A percentile compares a stretch with the other conserved stretches of the same genome.
Conservation (phyloP, 2,797 vertebrate species). For the Enteromius mattozi region DNA sequence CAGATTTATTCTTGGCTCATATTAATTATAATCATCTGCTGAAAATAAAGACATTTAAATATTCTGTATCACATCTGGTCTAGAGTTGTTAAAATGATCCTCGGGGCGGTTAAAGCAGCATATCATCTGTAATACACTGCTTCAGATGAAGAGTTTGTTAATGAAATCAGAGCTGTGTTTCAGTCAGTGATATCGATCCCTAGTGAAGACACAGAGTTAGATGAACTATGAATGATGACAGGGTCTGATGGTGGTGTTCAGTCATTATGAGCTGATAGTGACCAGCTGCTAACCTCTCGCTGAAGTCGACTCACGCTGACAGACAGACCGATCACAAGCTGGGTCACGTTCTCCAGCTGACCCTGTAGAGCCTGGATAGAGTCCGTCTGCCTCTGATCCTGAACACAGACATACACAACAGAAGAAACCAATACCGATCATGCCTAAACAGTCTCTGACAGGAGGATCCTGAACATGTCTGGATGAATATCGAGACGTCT, state of each 20-base stretch:
- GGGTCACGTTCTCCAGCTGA: constrained; percentile 91
- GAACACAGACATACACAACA: constrained; percentile 16
- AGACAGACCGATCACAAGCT: constrained; percentile 89
- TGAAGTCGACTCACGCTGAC: constrained; percentile 85
- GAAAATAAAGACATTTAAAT: too few relatives aligned
- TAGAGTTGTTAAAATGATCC: neutral
- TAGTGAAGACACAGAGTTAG: neutral
- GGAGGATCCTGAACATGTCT: neutral
- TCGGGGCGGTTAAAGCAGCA: neutral
- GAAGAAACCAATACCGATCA: too few relatives aligned
- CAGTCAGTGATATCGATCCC: too few relatives aligned
- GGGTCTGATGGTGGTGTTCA: neutral
- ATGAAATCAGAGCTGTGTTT: neutral
- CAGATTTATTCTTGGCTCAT: too few relatives aligned
- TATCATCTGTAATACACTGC: neutral
- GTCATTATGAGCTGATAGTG: neutral
- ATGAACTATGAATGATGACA: neutral
- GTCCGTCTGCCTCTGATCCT: constrained; percentile 97
- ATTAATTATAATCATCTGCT: too few relatives aligned
- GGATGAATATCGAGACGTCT: neutral
- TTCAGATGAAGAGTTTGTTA: neutral
- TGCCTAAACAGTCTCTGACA: neutral
- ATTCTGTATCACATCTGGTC: too few relatives aligned
- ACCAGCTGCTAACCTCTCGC: constrained; percentile 80
- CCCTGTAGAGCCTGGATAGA: constrained; percentile 91